Percentiles rank a stretch among this genome's conserved stretches.
Evolutionary conservation across 2,113 vertebrate species (phyloP).

Genomic region (Ramphastos sulfuratus): DNA sequence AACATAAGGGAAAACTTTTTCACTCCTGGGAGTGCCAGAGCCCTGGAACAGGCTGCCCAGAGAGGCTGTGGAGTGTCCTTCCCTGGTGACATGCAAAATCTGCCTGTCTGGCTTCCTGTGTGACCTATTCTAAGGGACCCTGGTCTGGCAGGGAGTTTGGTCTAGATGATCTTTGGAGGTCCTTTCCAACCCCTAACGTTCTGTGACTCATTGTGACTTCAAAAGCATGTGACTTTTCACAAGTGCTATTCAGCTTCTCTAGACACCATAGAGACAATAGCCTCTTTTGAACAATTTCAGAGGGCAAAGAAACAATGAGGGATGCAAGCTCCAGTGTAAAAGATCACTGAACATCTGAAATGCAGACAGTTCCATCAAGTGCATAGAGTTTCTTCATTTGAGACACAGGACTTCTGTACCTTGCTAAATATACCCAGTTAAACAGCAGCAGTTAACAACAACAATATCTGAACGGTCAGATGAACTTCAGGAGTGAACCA

Average conservation of each 20-base stretch:
- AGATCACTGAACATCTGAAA: neutral
- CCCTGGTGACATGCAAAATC: too few species aligned
- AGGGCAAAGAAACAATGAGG: neutral
- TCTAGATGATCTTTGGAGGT: too few species aligned
- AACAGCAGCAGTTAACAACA: neutral
- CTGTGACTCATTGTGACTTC: neutral
- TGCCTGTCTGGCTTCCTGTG: too few species aligned
- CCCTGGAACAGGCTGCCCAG: too few species aligned
- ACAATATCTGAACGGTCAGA: neutral
- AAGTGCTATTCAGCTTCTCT: neutral
- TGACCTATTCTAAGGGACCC: too few species aligned
- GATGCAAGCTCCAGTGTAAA: neutral
- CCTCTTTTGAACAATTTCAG: neutral
- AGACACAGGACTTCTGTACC: neutral
- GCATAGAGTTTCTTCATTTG: neutral
- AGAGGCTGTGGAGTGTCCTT: too few species aligned
- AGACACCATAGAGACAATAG: neutral
- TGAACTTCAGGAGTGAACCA: neutral
- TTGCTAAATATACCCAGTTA: neutral
- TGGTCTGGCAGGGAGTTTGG: too few species aligned
- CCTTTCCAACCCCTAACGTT: too few species aligned
- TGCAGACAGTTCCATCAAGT: neutral
- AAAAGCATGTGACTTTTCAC: neutral
- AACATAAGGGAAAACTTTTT: too few species aligned
- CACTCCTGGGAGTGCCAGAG: too few species aligned